Evolutionary conservation across 1,140 invertebrate species (phyloP).

Genomic region (Drosophila ambigua): DNA sequence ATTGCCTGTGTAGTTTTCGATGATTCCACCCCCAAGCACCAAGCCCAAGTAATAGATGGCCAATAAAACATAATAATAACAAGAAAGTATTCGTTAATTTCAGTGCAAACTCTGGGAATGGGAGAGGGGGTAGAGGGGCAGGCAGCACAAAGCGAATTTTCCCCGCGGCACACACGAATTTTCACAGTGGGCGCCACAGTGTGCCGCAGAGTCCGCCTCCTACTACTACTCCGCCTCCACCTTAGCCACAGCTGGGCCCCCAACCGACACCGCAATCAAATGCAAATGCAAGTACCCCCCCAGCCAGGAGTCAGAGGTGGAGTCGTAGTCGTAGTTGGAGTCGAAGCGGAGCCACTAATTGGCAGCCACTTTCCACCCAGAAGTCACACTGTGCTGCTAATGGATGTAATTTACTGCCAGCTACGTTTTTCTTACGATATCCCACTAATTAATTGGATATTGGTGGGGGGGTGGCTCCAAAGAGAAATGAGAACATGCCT

Average conservation of each 20-base stretch:
- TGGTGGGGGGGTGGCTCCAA: conserved; percentile 1
- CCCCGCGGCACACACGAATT: conserved; percentile 27
- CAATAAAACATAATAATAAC: conserved; percentile 46
- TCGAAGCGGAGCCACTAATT: conserved; percentile 64
- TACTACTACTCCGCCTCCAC: not conserved
- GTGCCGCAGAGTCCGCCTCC: not conserved
- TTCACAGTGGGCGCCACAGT: conserved; percentile 31
- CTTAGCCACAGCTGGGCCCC: conserved; percentile 4
- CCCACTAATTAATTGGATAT: conserved; percentile 52
- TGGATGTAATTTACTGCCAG: conserved; percentile 72
- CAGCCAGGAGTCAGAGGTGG: conserved; percentile 7
- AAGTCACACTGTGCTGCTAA: conserved; percentile 77
- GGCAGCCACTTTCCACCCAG: conserved; percentile 70
- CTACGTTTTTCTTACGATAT: conserved; percentile 50
- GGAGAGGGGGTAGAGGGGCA: not conserved
- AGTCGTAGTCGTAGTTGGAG: conserved; percentile 21
- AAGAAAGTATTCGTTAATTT: conserved; percentile 39
- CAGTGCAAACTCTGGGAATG: conserved; percentile 12
- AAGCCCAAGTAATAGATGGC: conserved; percentile 13
- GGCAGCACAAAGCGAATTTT: not conserved
- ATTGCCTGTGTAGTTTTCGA: conserved; percentile 21
- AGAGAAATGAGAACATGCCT: not conserved
- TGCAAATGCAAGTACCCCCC: conserved; percentile 50
- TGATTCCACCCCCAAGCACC: not conserved
- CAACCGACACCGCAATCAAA: conserved; percentile 24